Evolutionary conservation across 2,888 invertebrate species (phyloP), one percentile per base, ranked within the genome.

Genomic region (Oligia strigilis): DNA sequence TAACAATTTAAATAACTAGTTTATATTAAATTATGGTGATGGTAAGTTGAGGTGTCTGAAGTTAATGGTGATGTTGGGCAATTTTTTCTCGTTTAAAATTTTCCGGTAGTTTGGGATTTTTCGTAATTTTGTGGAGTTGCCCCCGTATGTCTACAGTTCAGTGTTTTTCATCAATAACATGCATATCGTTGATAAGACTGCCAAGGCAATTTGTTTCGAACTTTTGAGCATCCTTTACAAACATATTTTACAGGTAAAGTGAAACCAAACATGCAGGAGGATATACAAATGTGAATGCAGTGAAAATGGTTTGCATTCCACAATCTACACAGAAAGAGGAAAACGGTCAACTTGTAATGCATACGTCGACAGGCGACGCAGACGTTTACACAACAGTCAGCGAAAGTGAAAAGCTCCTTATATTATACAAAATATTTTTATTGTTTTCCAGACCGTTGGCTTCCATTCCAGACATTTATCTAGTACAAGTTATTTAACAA

Each of bases 1-100:
- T 89, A 91, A 89, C 88, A 88, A 89, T 91, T 89, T 88, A 82
- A 86, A 89, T 78, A 88, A 87, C 80, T 84, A 84, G 80, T 78
- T 78, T 84, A 82, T 85, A 85, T 88, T 90, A 85, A 89, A 87
- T 88, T 90, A 81, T 78, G 69, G 75, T 80, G 76, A 77, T 76
- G 62, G 49, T 78, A 78, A 75, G 74, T 72, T 75, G 40, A 77
- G 69, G 77, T 72, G 72, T 74, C 23, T 19, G 49, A 40, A 71
- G 23, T 60, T 43, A 75, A 62, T 67, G 40, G 72, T 14, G 43
- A 58, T 43, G 60, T 70, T 55, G 19, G 67, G 46, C 40, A 19
- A 64, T 52, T 72, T 72, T 73, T 73, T 64, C n/a, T n/a, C 40
- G 29, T 62, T 23, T 52, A 65, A n/a, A 72, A 9, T 46, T 74